These are phyloP conservation scores for Melanogrammus aeglefinus DNA, from an alignment of 2,797 vertebrate genomes.

Conservation along the genomic window DNA sequence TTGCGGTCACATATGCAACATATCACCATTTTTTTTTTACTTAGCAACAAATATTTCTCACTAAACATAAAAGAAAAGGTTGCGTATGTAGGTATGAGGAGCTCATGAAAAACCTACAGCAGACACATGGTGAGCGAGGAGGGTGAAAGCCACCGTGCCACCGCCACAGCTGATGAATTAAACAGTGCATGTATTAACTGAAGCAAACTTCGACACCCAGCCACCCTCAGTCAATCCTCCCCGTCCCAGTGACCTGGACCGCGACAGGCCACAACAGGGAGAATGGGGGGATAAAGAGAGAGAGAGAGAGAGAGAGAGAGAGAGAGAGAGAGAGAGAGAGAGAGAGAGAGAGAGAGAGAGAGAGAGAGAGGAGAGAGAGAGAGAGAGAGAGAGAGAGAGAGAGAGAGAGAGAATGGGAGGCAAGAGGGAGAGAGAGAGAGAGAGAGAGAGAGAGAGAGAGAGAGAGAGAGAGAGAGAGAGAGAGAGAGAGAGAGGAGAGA, in stretches of 20 bases:
- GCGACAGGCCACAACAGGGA: neutral
- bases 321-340: neutral
- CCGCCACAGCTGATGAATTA: neutral
- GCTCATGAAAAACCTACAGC: neutral
- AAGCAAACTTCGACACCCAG: neutral
- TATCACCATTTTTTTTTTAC: too few relatives aligned
- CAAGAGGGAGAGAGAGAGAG: slow-evolving; percentile 1
- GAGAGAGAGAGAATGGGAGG: slow-evolving; percentile 1
- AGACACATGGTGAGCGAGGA: neutral
- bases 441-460: neutral
- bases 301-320: neutral
- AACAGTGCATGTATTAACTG: neutral
- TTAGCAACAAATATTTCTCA: too few relatives aligned
- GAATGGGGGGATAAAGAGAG: neutral
- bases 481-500: neutral
- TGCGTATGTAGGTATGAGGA: too few relatives aligned
- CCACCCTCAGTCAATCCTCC: neutral
- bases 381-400: neutral
- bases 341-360: neutral
- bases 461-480: neutral
- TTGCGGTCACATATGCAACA: too few relatives aligned
- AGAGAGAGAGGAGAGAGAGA: neutral
- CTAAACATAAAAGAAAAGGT: too few relatives aligned
- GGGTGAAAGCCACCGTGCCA: neutral
- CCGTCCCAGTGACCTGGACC: neutral